phyloP scores from a whole-genome alignment of 2,113 vertebrate species.

The Zapornia atra region DNA sequence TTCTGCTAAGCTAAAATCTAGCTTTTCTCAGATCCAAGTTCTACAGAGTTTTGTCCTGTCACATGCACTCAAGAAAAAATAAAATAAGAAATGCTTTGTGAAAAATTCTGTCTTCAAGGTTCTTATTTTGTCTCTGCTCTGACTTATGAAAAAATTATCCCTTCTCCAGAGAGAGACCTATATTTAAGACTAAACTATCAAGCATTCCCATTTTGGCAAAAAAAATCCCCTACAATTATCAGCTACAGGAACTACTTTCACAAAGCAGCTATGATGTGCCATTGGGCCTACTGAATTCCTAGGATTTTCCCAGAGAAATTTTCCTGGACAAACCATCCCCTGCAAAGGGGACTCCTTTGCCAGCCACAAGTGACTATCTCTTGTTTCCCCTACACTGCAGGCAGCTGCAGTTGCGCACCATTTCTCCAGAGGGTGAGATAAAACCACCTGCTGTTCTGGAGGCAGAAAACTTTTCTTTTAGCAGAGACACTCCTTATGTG shows the following conservation, averaged over 20 bases:
- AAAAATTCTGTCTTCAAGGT: neutral
- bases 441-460: neutral
- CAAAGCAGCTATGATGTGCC: neutral
- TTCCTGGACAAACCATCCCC: neutral
- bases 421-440: neutral
- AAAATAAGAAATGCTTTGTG: neutral
- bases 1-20: neutral
- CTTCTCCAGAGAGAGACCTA: neutral
- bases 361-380: neutral
- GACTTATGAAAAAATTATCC: neutral
- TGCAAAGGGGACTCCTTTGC: neutral
- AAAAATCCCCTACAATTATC: neutral
- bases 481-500: neutral
- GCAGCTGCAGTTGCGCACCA: neutral
- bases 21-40: neutral
- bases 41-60: neutral
- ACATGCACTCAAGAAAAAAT: neutral
- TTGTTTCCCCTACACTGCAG: too few relatives aligned
- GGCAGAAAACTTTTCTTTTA: neutral
- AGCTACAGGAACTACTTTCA: neutral
- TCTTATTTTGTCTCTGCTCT: neutral
- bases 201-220: neutral
- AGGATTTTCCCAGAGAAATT: neutral
- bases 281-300: neutral
- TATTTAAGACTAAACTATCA: neutral